Evolutionary conservation across 2,888 invertebrate genomes (phyloP), one percentile per base, ranked within the genome.

Genomic region (Acleris holmiana): DNA sequence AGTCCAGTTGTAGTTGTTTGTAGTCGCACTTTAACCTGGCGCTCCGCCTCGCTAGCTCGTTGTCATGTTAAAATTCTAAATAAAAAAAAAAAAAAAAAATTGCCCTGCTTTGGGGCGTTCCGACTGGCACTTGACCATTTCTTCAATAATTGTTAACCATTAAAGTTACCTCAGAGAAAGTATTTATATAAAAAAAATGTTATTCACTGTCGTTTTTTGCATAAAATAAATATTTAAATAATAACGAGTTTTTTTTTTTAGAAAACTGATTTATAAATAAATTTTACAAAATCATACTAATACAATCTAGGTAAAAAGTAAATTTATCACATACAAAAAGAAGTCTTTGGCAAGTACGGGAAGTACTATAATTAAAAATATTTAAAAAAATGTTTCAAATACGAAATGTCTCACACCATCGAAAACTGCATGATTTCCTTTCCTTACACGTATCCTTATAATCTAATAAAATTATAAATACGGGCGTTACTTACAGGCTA

Each of bases 341-440:
- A 88, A 86, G 84, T 91, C 91, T 92, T 91, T 92, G 91, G 91
- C 90, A 80, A 91, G 86, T 86, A 90, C 86, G 77, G 78, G 82
- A 77, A 76, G 82, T 85, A 88, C 82, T 73, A 75, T 72, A 74
- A 75, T 70, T 76, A 75, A 74, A 81, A 77, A 74, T 73, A 73
- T 75, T 69, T 69, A 68, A 73, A 71, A 69, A 65, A 59, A 48
- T 49, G 55, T 21, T 50, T 55, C 41, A 55, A 56, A 54, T 65
- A 65, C 55, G 55, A 60, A 60, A 55, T 65, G 48, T 29, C 54
- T 54, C 54, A 64, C 58, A 41, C 41, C n/a, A 10, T 44, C 48
- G 53, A 49, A 49, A 60, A 60, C 21, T 48, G 44, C 35, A 49
- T 35, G 29, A 47, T 47, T 47, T 65, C 49, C 47, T 58, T 58